Evolutionary conservation across 2,113 vertebrate genomes (phyloP).

Genomic region (Calidris pygmaea): DNA sequence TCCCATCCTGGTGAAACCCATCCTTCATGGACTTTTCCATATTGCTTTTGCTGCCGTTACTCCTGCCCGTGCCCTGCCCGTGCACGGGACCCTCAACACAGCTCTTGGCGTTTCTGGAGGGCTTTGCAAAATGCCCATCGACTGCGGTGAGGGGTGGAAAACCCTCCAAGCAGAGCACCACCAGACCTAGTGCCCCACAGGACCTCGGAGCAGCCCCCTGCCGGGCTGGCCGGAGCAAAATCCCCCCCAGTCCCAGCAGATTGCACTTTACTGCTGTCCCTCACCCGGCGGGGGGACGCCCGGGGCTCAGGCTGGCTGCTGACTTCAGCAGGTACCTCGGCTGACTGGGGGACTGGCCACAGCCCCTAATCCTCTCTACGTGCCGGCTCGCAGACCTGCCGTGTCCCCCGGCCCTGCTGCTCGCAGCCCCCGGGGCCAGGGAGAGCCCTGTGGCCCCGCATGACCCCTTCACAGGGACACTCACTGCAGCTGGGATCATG

Average conservation of each 20-base stretch:
- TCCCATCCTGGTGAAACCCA: not conserved
- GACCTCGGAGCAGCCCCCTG: not conserved
- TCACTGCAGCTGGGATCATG: too few species aligned
- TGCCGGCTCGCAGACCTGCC: not conserved
- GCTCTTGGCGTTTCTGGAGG: not conserved
- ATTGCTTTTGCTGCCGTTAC: not conserved
- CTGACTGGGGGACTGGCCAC: not conserved
- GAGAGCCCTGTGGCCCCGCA: not conserved
- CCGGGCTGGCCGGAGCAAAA: not conserved
- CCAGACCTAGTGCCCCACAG: too few species aligned
- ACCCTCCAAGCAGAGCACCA: too few species aligned
- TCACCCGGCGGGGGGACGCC: not conserved
- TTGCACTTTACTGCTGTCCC: not conserved
- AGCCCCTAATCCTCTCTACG: not conserved
- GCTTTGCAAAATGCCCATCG: not conserved
- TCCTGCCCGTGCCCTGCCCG: rapidly evolving
- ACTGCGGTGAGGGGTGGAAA: rapidly evolving
- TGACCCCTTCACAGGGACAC: rapidly evolving
- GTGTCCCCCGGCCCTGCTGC: rapidly evolving
- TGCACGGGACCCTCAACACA: rapidly evolving
- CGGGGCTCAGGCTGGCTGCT: not conserved
- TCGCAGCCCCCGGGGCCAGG: rapidly evolving
- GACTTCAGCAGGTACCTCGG: slow-evolving; percentile 9
- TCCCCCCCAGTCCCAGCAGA: not conserved
- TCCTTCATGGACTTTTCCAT: rapidly evolving